phyloP scores from a whole-genome alignment of 2,113 vertebrate species.

The Gopherus evgoodei region DNA sequence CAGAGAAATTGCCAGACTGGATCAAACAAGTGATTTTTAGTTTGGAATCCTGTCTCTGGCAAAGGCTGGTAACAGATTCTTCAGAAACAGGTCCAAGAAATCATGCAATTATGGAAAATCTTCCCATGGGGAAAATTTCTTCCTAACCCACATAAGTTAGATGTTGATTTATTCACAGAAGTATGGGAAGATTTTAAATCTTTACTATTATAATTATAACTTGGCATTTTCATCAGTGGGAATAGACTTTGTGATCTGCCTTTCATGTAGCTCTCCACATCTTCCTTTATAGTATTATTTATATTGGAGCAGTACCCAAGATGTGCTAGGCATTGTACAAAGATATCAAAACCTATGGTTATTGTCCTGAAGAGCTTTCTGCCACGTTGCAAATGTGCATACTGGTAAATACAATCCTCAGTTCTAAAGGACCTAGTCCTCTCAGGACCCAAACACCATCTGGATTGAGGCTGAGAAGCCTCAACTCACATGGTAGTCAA shows the following conservation, averaged over 20 bases:
- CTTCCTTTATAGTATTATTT: neutral
- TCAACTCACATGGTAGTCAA: neutral
- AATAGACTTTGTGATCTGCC: neutral
- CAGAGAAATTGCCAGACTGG: neutral
- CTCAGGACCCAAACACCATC: no score
- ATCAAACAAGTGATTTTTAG: neutral
- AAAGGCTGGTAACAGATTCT: neutral
- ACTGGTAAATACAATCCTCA: neutral
- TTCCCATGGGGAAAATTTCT: neutral
- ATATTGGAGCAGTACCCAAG: neutral
- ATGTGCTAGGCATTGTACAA: neutral
- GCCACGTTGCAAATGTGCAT: neutral
- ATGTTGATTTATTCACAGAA: neutral
- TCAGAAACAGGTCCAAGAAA: neutral
- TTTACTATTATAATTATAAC: neutral
- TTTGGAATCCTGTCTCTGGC: neutral
- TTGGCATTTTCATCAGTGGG: neutral
- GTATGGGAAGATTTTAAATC: neutral
- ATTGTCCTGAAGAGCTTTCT: neutral
- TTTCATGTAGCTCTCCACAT: neutral
- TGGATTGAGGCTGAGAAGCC: neutral
- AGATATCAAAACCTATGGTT: neutral
- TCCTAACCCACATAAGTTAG: neutral
- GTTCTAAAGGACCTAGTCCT: neutral
- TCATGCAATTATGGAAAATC: neutral